Percentiles rank a stretch among this genome's conserved stretches.
phyloP scores from a whole-genome alignment of 2,888 invertebrate species.

The Nomada hirtipes region DNA sequence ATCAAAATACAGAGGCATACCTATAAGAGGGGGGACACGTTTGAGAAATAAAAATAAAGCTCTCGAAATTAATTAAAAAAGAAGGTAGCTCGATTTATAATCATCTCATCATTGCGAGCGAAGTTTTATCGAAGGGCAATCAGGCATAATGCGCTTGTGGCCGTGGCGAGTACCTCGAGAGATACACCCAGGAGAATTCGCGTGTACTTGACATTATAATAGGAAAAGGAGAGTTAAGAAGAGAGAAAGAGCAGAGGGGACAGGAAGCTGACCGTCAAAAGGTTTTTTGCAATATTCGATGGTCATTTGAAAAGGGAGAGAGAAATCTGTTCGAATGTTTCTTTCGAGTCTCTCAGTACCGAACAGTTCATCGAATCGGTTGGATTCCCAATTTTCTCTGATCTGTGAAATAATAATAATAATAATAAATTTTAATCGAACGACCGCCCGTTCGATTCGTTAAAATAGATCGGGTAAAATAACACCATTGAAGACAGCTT shows the following conservation, averaged over 20 bases:
- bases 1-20: no score
- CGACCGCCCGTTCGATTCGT: no score
- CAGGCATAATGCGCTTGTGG: slow-evolving; percentile 67
- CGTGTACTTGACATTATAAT: slow-evolving; percentile 67
- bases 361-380: slow-evolving; percentile 36
- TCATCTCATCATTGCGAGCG: slow-evolving; percentile 51
- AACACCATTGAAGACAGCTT: no score
- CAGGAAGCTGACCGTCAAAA: slow-evolving; percentile 30
- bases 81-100: slow-evolving; percentile 37
- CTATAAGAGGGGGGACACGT: neutral
- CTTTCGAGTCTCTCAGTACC: slow-evolving; percentile 52
- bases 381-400: neutral
- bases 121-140: slow-evolving; percentile 63
- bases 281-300: slow-evolving; percentile 46
- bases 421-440: neutral
- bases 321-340: slow-evolving; percentile 42
- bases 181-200: slow-evolving; percentile 55
- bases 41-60: slow-evolving; percentile 1
- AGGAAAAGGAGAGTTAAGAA: neutral
- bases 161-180: slow-evolving; percentile 50
- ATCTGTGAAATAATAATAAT: neutral
- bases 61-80: neutral
- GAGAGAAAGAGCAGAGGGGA: slow-evolving; percentile 16
- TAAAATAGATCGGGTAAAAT: no score
- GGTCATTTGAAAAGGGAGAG: slow-evolving; percentile 33